A percentile compares a stretch with the other conserved stretches of the same genome.
These are phyloP conservation scores for Bruchidius siliquastri DNA, from an alignment of 2,888 invertebrate species.

Conservation along the genomic window DNA sequence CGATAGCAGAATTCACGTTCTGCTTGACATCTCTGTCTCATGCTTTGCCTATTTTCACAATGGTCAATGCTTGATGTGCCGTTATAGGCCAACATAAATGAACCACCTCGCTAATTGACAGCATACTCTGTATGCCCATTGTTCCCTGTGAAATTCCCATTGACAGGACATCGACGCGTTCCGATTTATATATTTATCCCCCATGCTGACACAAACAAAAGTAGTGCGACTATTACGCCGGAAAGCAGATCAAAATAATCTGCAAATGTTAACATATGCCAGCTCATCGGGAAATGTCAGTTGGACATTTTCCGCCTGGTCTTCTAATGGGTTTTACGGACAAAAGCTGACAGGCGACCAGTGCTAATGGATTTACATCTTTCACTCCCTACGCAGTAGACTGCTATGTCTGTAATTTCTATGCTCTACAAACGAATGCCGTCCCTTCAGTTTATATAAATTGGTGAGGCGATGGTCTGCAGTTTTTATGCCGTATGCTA, in stretches of 20 bases:
- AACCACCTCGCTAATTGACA: neutral
- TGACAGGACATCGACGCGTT: neutral
- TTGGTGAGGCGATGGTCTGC: too few relatives aligned
- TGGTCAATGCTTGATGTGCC: neutral
- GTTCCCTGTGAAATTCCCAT: neutral
- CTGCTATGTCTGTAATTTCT: neutral
- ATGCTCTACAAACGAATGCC: too few relatives aligned
- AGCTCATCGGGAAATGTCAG: neutral
- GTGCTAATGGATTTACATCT: neutral
- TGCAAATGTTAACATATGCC: neutral
- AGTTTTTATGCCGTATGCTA: too few relatives aligned
- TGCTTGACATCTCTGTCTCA: neutral
- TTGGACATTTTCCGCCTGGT: neutral
- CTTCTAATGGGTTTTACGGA: neutral
- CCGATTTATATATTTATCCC: neutral
- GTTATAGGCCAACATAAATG: neutral
- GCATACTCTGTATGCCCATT: neutral
- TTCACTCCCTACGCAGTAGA: neutral
- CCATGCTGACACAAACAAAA: neutral
- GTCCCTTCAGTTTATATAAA: too few relatives aligned
- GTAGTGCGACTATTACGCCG: neutral
- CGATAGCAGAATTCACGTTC: neutral
- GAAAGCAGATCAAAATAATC: neutral
- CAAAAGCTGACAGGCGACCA: neutral
- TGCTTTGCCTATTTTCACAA: neutral